phyloP scores from a whole-genome alignment of 2,113 vertebrate genomes.

The Passer montanus region DNA sequence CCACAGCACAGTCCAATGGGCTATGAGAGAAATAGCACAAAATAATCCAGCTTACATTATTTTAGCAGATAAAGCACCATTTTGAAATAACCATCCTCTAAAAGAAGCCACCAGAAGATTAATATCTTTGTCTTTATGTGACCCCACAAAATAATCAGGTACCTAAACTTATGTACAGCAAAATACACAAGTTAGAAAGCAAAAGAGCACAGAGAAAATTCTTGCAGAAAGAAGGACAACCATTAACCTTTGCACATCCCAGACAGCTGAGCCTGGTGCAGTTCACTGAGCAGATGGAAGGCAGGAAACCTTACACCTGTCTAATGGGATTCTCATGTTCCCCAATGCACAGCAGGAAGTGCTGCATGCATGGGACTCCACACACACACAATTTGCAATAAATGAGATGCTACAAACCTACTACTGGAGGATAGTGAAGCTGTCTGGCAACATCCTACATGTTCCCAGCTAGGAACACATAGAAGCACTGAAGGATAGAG shows the following conservation, averaged over 20 bases:
- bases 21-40: background rate
- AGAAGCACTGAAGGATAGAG: background rate
- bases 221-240: background rate
- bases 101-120: background rate
- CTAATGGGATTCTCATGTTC: background rate
- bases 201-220: background rate
- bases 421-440: background rate
- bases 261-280: background rate
- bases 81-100: background rate
- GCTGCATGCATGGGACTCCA: background rate
- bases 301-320: background rate
- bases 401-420: background rate
- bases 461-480: background rate
- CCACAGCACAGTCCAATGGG: background rate
- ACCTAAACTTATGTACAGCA: background rate
- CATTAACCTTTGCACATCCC: background rate
- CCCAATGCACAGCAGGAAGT: background rate
- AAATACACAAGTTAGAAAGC: background rate
- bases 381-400: background rate
- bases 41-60: background rate
- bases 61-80: background rate
- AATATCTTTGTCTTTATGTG: background rate
- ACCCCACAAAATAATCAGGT: background rate
- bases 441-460: background rate
- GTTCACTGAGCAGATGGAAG: constrained; percentile 13